Base-by-base conservation (phyloP, 2,113 vertebrate genomes). In the Bombycilla garrulus region DNA sequence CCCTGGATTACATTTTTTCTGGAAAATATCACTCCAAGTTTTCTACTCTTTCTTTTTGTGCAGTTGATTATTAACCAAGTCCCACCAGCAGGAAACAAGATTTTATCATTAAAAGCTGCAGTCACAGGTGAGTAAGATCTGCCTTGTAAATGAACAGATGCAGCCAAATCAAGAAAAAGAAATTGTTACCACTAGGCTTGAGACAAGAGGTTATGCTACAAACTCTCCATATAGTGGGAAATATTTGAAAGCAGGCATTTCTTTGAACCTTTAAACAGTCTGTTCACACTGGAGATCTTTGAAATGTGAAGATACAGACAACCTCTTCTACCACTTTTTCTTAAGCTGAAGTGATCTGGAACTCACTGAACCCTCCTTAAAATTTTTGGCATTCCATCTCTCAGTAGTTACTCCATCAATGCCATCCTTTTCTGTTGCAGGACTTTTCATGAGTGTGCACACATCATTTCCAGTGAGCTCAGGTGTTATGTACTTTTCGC, bases 371-470 rank as follows among this genome's bases (percentile, higher is more conserved):
- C 24, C 20, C 13, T 82, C 26, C 56, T 65, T 64, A 77, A 2
- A 22, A 11, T 56, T 47, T 78, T 44, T 89, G 73, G 22, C 64
- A 54, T 54, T 36, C 21, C 6, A 7, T 45, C 50, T 80, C 42
- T 69, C 26, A 88, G 54, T 44, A 2, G 1, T 82, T 77, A 62
- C 18, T 81, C 15, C 2, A 0, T 35, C 1, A 0, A 12, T 62
- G 44, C 7, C 2, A 1, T 31, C 42, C 9, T 28, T 65, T 74
- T 64, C 72, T 84, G 14, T 51, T 74, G 26, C 26, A 51, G 20
- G 35, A 64, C 33, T 87, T 79, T 76, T 92, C 72, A 35, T 42
- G 5, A 35, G 13, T 42, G 18, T 56, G 25, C 25, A 54, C 11
- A 15, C 0, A 1, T 51, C 9, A 57, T 65, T 89, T 67, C 65